phyloP scores from a whole-genome alignment of 2,113 vertebrate genomes.

The Corythornis madagascariensis region DNA sequence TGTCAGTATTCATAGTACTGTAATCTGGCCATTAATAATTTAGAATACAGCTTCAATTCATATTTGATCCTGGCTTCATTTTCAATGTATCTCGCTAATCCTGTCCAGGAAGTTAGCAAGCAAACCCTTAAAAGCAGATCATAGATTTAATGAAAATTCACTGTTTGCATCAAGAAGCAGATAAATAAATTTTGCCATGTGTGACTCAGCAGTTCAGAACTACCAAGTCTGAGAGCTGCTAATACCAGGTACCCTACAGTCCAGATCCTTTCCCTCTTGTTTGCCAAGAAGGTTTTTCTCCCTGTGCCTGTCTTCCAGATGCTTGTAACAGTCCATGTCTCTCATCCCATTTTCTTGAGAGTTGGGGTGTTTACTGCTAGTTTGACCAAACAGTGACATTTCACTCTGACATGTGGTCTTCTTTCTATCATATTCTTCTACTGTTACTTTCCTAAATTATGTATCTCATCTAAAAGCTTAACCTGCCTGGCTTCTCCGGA shows the following conservation, averaged over 20 bases:
- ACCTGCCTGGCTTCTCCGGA: neutral
- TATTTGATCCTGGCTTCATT: neutral
- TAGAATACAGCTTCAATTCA: neutral
- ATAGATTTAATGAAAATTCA: neutral
- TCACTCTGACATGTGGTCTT: neutral
- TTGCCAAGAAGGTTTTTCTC: constrained; percentile 41
- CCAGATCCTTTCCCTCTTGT: neutral
- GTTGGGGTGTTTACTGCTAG: neutral
- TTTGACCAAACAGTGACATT: neutral
- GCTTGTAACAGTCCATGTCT: accelerated
- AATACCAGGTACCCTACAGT: neutral
- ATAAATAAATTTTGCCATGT: accelerated
- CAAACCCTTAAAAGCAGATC: neutral
- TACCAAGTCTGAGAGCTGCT: neutral
- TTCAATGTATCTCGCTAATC: constrained; percentile 5
- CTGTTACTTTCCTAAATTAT: neutral
- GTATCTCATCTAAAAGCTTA: neutral
- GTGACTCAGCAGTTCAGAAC: neutral
- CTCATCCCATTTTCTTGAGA: neutral
- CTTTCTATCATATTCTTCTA: neutral
- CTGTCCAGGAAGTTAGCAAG: neutral
- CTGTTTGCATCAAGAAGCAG: neutral
- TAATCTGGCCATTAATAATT: constrained; percentile 11
- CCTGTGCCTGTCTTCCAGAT: neutral
- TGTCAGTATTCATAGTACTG: neutral